Evolutionary conservation across 2,888 invertebrate genomes (phyloP), one percentile per base, ranked within the genome.

Genomic region (Cyrtodaria siliqua): DNA sequence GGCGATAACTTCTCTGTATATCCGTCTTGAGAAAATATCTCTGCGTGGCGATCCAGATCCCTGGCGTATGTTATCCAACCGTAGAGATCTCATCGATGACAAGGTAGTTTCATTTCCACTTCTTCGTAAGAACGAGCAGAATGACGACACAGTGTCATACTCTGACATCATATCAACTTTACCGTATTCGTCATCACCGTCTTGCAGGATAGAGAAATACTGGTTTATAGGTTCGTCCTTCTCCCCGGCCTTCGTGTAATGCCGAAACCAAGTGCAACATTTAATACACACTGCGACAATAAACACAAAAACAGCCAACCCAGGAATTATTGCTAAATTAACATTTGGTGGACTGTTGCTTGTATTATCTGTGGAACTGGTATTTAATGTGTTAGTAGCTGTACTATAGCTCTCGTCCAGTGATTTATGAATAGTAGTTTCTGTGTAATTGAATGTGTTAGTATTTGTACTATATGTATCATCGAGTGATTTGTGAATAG

Each of bases 241-340:
- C 2, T 67, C 71, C n/a, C 77, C 80, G 23, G 76, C 83, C 24
- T 83, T 56, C 12, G 77, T 63, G 47, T 77, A 81, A 14, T 29
- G 42, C 4, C 74, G 62, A 56, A 81, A 82, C 83, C 85, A 85
- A 18, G 64, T 77, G 42, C 84, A 85, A 38, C 79, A 70, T 9
- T 76, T 74, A 8, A 86, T 44, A 47, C 80, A 84, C 14, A 80
- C n/a, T 9, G 71, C 64, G 2, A 75, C 67, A 9, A 83, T 12
- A n/a, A 86, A 63, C 8, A 81, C 61, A 14, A 84, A 47, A 14
- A 79, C 57, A 9, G 71, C 86, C n/a, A 82, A 42, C 2, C 71
- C 69, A 14, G 86, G 83, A 23, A 86, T 57, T 12, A 83, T 53
- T 3, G 78, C 77, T 24, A 78, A 57, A 57, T 84, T 85, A 42